Evolutionary conservation across 2,888 invertebrate genomes (phyloP).

Genomic region (Ecliptopera silaceata): DNA sequence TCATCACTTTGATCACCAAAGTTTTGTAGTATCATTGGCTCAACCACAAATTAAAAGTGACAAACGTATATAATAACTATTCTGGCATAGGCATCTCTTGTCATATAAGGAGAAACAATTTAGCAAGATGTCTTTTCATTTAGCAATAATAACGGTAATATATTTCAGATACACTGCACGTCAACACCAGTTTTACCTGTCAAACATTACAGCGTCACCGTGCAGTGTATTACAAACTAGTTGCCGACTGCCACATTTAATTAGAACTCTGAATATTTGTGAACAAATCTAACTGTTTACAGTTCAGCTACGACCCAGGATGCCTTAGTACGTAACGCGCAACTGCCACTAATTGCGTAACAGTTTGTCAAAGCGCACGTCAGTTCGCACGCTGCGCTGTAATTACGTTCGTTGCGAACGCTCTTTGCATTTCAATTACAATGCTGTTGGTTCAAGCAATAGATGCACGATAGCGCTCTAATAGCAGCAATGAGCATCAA

Average conservation of each 20-base stretch:
- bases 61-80: no score
- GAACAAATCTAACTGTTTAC: neutral
- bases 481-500: slow-evolving; percentile 5
- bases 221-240: no score
- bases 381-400: slow-evolving; percentile 43
- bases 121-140: slow-evolving; percentile 24
- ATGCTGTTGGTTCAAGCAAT: slow-evolving; percentile 32
- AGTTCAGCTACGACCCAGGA: neutral
- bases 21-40: no score
- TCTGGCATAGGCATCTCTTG: slow-evolving; percentile 12
- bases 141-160: slow-evolving; percentile 24
- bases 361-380: slow-evolving; percentile 58
- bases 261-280: no score
- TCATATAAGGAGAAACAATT: slow-evolving; percentile 23
- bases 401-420: slow-evolving; percentile 48
- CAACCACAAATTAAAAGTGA: no score
- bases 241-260: no score
- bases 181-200: no score
- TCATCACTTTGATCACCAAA: no score
- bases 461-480: slow-evolving; percentile 18
- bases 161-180: no score
- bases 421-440: slow-evolving; percentile 52
- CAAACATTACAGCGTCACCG: no score
- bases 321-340: slow-evolving; percentile 50
- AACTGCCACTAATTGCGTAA: slow-evolving; percentile 49